phyloP scores from a whole-genome alignment of 2,797 vertebrate genomes.

The Ispidina picta region DNA sequence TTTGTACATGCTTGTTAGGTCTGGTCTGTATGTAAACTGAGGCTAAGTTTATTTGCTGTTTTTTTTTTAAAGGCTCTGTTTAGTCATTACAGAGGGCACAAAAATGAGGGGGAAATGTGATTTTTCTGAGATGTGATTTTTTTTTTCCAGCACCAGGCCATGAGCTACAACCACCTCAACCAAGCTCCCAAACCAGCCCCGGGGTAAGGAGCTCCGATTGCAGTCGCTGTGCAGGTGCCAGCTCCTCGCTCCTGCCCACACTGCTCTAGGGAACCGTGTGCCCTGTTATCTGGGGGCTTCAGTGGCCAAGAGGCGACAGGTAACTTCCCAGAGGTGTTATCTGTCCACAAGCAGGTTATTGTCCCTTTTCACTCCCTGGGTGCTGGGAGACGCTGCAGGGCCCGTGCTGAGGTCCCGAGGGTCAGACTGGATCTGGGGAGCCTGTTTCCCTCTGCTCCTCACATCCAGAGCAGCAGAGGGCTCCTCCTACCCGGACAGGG shows the following conservation, averaged over 20 bases:
- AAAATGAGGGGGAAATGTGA: background rate
- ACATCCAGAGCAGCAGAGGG: fast-evolving
- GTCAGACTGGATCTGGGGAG: fast-evolving
- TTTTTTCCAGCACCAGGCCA: background rate
- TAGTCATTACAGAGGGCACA: background rate
- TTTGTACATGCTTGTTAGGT: background rate
- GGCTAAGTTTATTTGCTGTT: background rate
- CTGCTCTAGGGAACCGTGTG: fast-evolving
- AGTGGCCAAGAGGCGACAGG: background rate
- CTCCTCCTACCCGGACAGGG: fast-evolving
- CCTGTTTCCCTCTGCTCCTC: background rate
- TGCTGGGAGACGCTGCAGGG: background rate
- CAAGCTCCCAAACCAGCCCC: background rate
- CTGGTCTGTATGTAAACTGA: background rate
- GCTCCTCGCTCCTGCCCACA: fast-evolving
- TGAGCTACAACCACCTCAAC: background rate
- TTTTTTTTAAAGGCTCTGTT: background rate
- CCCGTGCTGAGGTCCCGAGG: fast-evolving
- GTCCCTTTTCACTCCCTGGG: background rate
- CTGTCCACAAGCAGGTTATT: fast-evolving
- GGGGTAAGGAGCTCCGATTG: slow-evolving; percentile 2
- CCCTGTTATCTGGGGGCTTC: background rate
- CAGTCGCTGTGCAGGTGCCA: fast-evolving
- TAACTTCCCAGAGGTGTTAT: background rate
- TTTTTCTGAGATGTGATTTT: background rate